Base-by-base conservation (phyloP, 2,113 vertebrate genomes). In the Podarcis raffonei region DNA sequence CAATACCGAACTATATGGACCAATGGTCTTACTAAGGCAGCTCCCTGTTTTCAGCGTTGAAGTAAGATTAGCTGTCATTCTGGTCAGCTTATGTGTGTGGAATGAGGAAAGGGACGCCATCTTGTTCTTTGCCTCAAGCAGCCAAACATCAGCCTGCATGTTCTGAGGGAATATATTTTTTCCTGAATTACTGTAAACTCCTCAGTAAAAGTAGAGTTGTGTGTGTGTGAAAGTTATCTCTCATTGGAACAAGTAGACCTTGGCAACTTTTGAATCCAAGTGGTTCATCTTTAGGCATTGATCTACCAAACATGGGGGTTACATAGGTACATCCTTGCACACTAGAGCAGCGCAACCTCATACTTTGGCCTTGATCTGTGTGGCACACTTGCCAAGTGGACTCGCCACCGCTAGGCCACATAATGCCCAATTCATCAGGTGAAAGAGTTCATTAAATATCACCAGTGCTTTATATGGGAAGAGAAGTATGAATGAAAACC, bases 391-490 rank as follows among this genome's bases (percentile, higher is more conserved):
- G 66, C 68, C 42, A 81, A 87, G 37, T 35, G 81, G 62, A 48
- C 16, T 39, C 1, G 59, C 74, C 37, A 78, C 85, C 5, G n/a
- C 27, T 35, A 20, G 59, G 68, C 74, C 42, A 77, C 59, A 53
- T 88, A 83, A 83, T 68, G 42, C n/a, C 57, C 6, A 68, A 88
- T 83, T 68, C 87, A 77, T 77, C n/a, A 57, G 25, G 69, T 81
- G 78, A 87, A 84, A 84, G 18, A 57, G 69, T 57, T 74, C 30
- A 18, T 72, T 74, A 59, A 57, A 87, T 81, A 2, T 39, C 42
- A 71, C 65, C 18, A 42, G 53, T 30, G 59, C 30, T 77, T 37
- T 88, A 77, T 76, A 83, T 15, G 39, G n/a, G 23, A 27, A 66
- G 35, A 35, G 71, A 75, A 57, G 74, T 71, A 71, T 62, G 66